Evolutionary conservation across 2,797 vertebrate species (phyloP), one percentile per base, ranked within the genome.

Genomic region (Eutrigla gurnardus): DNA sequence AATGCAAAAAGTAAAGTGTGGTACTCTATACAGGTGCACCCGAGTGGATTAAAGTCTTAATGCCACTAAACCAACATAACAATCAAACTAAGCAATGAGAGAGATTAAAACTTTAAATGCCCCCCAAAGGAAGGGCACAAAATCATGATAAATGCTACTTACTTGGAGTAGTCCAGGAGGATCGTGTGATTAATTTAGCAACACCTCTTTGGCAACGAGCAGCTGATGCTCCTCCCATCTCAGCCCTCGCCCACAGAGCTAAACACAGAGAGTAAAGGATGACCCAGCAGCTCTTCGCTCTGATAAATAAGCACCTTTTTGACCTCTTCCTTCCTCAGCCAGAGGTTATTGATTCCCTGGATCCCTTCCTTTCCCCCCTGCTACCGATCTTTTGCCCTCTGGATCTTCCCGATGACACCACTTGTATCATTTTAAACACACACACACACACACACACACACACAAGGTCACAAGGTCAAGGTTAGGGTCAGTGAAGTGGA

Each of bases 281-380:
- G 68, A 77, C 72, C 66, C 52, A 68, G 61, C 15, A 60, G 69
- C 75, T 71, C 25, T 2, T 25, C 25, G 25, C 25, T 25, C 25
- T 25, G 25, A 25, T 25, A 25, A 25, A 25, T 25, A 25, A 25
- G 71, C 59, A 81, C 75, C 72, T 82, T 73, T 81, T 60, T 86
- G 67, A 68, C 75, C 50, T 42, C 47, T 53, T 70, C 49, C 53
- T 65, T 78, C 60, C 69, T 25, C 67, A 86, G 58, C 39, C 86
- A 80, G 64, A 85, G 71, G 71, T 90, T 87, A 91, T 91, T 76
- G 90, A 89, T 92, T 88, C 63, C 65, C 61, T 75, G 64, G 36
- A 88, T 78, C 50, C 55, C 45, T 73, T 46, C 53, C 80, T 86
- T 73, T 65, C 52, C 77, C 73, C 49, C 35, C 61, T 70, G 50